Base-by-base conservation (phyloP, 2,888 invertebrate species). In the Mythimna vitellina region DNA sequence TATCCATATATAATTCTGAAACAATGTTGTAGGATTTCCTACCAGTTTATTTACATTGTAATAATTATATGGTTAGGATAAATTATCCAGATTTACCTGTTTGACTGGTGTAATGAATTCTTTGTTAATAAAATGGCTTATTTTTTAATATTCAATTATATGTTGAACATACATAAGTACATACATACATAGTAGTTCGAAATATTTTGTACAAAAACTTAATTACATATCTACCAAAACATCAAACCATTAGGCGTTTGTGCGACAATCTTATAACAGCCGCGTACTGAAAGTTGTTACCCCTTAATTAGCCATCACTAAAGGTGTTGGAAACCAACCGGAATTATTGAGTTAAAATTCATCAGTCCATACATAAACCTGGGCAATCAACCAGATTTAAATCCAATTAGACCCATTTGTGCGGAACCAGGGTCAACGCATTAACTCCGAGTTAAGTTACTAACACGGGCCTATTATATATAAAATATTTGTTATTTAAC, bases 31-130 rank as follows among this genome's bases (percentile, higher is more conserved):
- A n/a, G 14, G n/a, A 54, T 80, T 65, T 68, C 29, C 42, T 51
- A 76, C 22, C 10, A 81, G 54, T 72, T 70, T 7, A 70, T 76
- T 61, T 51, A 56, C 29, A 29, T 65, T 68, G 22, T 14, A 63
- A 9, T 20, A 58, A 63, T 58, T 35, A 46, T 54, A 29, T 66
- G 49, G 57, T 72, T 25, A 29, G 4, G 20, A 56, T 42, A 46
- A 53, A 65, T 69, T 32, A 53, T 9, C 38, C 25, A 49, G 53
- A 58, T 65, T 67, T 76, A 72, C 76, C 54, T 57, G 65, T 64
- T 65, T 56, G 22, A 61, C 42, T n/a, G 32, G n/a, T 22, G 14
- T 58, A 57, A 29, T 68, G 17, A 67, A 63, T 53, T 29, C 29
- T 63, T 32, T 65, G 29, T 54, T 72, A 35, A 32, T 63, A 20